phyloP scores from a whole-genome alignment of 2,113 vertebrate species.

The Xiphophorus hellerii region DNA sequence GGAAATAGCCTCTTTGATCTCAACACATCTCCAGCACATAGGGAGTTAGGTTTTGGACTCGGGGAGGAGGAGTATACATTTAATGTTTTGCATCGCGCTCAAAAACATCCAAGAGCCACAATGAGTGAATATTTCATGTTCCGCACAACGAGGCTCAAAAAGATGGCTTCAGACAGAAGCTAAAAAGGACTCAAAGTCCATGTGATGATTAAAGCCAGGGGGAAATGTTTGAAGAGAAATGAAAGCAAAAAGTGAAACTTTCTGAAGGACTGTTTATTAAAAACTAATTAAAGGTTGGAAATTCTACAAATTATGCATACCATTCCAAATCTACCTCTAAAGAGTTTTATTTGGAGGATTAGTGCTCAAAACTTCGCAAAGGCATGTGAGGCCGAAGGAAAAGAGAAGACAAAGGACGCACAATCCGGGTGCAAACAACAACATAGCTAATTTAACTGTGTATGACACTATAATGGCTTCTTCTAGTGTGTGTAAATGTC shows the following conservation, averaged over 20 bases:
- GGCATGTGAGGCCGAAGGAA: background rate
- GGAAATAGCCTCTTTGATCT: conserved; percentile 49
- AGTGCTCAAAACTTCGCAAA: background rate
- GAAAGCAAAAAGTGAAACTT: background rate
- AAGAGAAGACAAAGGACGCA: no score
- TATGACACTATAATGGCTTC: background rate
- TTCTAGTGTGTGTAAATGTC: background rate
- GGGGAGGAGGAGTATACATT: conserved; percentile 17
- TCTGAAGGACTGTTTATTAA: background rate
- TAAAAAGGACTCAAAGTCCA: conserved; percentile 1
- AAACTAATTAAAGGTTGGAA: background rate
- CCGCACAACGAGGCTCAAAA: conserved; percentile 1
- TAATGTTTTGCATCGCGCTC: conserved; percentile 28
- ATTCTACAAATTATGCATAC: background rate
- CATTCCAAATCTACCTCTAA: background rate
- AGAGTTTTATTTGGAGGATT: background rate
- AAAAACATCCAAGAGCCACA: conserved; percentile 36
- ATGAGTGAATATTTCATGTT: conserved; percentile 33
- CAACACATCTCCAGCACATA: background rate
- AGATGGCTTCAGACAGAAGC: conserved; percentile 9
- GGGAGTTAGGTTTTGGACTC: conserved; percentile 29
- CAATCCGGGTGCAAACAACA: no score
- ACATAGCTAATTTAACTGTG: no score
- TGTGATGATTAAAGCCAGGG: conserved; percentile 12
- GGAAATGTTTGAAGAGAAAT: conserved; percentile 4